Evolutionary conservation across 1,140 invertebrate genomes (phyloP).

Genomic region (Papilio xuthus): DNA sequence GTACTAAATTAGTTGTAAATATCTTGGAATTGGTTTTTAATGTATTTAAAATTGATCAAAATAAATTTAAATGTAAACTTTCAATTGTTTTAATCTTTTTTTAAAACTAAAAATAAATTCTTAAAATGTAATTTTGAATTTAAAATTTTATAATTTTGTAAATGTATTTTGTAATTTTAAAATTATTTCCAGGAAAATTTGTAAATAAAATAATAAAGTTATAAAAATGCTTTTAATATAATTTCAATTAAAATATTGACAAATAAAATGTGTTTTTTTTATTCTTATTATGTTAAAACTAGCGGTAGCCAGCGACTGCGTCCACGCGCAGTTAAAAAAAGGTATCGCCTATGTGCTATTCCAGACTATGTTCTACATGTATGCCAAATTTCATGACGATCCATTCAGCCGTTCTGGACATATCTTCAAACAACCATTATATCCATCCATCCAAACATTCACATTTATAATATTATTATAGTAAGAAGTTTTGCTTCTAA

Average conservation of each 20-base stretch:
- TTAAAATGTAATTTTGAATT: neutral
- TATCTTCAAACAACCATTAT: too few species aligned
- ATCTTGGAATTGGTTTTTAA: neutral
- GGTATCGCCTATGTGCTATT: too few species aligned
- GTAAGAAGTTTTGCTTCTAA: neutral
- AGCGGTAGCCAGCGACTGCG: too few species aligned
- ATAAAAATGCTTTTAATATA: slow-evolving; percentile 31
- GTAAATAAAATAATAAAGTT: neutral
- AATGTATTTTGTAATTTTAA: neutral
- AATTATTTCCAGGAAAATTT: neutral
- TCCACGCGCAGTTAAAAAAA: too few species aligned
- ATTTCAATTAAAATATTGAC: slow-evolving; percentile 16
- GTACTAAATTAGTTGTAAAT: slow-evolving; percentile 27
- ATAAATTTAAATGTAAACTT: neutral
- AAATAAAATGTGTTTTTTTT: slow-evolving; percentile 2
- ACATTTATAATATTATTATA: too few species aligned
- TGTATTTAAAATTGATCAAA: neutral
- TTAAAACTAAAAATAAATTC: too few species aligned
- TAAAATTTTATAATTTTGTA: neutral
- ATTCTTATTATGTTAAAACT: neutral
- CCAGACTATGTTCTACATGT: too few species aligned
- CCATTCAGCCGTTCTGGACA: too few species aligned
- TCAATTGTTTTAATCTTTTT: neutral
- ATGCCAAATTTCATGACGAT: too few species aligned
- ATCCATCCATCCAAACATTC: too few species aligned